A percentile compares a stretch with the other conserved stretches of the same genome.
These are phyloP conservation scores for Pomacea canaliculata DNA, from an alignment of 2,888 invertebrate species.

Conservation along the genomic window DNA sequence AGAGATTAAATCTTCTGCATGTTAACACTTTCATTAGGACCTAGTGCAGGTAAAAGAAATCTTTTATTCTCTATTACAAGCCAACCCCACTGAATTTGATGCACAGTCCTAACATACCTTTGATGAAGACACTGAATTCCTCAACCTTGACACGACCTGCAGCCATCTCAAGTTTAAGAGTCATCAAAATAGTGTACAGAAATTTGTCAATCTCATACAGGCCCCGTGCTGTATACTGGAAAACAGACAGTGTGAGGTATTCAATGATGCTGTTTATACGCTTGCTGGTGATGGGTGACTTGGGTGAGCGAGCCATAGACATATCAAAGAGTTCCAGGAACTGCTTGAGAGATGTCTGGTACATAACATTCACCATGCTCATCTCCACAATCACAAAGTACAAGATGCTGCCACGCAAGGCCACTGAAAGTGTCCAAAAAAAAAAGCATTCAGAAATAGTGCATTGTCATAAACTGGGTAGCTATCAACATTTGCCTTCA, in stretches of 20 bases:
- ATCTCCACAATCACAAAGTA: constrained; percentile 97
- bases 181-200: constrained; percentile 92
- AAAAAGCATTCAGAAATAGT: not conserved
- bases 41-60: not conserved
- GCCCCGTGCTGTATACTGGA: constrained; percentile 91
- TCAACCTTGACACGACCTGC: constrained; percentile 85
- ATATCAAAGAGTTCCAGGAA: constrained; percentile 93
- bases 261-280: constrained; percentile 85
- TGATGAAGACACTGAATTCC: constrained; percentile 95
- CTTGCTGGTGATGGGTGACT: constrained; percentile 86
- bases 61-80: not conserved
- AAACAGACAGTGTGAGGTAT: constrained; percentile 91
- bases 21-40: not conserved
- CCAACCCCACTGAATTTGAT: not conserved
- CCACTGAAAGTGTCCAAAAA: constrained; percentile 74
- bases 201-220: constrained; percentile 94
- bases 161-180: constrained; percentile 93
- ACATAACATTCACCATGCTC: constrained; percentile 96
- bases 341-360: constrained; percentile 94
- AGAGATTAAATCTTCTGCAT: not conserved
- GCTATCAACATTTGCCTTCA: too few relatives aligned
- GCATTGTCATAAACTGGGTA: not conserved
- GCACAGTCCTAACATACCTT: constrained; percentile 72
- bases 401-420: constrained; percentile 91
- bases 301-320: constrained; percentile 87